A percentile compares a stretch with the other conserved stretches of the same genome.
Conservation (phyloP, 2,113 vertebrate genomes). For the Hypomesus transpacificus region DNA sequence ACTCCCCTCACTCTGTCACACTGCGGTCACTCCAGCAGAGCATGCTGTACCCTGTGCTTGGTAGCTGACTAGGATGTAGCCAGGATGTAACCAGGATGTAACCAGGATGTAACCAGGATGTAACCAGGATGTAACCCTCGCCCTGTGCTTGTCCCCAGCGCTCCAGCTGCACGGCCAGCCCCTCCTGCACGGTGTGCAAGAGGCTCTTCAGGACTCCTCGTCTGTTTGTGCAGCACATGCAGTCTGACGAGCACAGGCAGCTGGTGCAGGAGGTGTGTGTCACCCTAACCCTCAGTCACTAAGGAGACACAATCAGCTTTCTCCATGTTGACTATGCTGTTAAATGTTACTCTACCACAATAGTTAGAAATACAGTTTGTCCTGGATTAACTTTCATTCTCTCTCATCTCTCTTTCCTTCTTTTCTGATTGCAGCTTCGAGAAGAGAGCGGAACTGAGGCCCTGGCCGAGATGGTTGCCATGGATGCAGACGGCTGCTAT, state of each 20-base stretch:
- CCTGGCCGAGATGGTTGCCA: conserved; percentile 79
- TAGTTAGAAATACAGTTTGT: too few relatives aligned
- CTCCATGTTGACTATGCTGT: background rate
- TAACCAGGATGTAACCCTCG: background rate
- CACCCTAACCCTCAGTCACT: background rate
- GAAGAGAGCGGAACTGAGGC: conserved; percentile 71
- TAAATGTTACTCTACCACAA: too few relatives aligned
- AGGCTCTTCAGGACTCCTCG: conserved; percentile 87
- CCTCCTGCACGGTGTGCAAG: conserved; percentile 88
- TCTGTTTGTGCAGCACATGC: conserved; percentile 92
- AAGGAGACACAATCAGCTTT: background rate
- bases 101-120: too few relatives aligned
- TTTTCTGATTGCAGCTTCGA: conserved; percentile 46
- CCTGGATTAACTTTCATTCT: too few relatives aligned
- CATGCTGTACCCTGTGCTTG: too few relatives aligned
- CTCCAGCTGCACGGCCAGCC: conserved; percentile 77
- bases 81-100: background rate
- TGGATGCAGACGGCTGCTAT: conserved; percentile 81
- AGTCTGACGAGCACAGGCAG: conserved; percentile 86
- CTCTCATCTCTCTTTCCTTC: background rate
- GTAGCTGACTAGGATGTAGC: too few relatives aligned
- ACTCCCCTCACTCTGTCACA: too few relatives aligned
- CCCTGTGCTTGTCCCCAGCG: conserved; percentile 63
- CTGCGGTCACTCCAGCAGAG: too few relatives aligned
- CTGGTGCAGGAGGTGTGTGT: conserved; percentile 79